Evolutionary conservation across 2,888 invertebrate genomes (phyloP), one percentile per base, ranked within the genome.

Genomic region (Tyria jacobaeae): DNA sequence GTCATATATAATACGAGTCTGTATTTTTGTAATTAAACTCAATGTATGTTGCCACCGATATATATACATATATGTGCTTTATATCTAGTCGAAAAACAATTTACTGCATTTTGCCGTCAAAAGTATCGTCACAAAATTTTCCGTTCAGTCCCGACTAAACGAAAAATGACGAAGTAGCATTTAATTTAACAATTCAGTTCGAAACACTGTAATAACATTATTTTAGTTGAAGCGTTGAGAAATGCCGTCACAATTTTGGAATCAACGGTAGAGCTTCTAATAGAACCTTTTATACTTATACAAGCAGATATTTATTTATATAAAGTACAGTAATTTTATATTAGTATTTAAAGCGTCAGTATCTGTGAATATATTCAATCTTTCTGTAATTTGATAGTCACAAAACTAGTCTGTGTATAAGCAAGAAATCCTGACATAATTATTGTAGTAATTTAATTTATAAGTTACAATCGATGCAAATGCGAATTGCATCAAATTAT

Each of bases 171-270:
- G 7, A 39, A 39, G 7, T 7, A 7, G n/a, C 39, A n/a, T n/a
- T 39, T 3, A 39, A 15, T 39, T 39, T 2, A 39, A 6, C 27
- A 31, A 2, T 31, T 31, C 4, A 31, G 2, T 31, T 31, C 6
- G 7, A 31, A 31, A 31, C 27, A 31, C 27, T 31, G 39, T 39
- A 15, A 39, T 15, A 7, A 39, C n/a, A 37, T 1, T 5, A 3
- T 39, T 39, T 39, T 6, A 69, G 51, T 71, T 73, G 71, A 74
- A 67, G 25, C 62, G 57, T 34, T 76, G 76, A 72, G 76, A n/a
- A 76, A 72, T 64, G 31, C 27, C 51, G 60, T 49, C 55, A 67
- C 76, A 62, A 60, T 69, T 74, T 71, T 49, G 62, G 71, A 68
- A 70, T 68, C 66, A 5, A 9, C 64, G 53, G 62, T 60, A 60